Percentiles rank a stretch among this genome's conserved stretches.
These are phyloP conservation scores for Drosophila lini DNA, from an alignment of 1,140 invertebrate species.

Conservation along the genomic window DNA sequence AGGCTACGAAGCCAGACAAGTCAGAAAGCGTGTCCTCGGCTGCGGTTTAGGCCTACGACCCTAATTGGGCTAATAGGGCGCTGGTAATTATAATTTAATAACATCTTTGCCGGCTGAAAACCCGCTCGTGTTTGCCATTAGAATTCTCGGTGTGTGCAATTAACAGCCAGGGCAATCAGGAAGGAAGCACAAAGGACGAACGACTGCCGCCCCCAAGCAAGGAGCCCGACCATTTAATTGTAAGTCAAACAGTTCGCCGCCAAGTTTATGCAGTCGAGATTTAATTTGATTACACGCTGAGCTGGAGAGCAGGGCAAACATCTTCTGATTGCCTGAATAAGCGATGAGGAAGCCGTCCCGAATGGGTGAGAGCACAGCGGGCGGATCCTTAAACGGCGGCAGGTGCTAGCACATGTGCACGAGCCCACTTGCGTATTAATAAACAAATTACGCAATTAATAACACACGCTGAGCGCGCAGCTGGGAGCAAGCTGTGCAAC, in stretches of 20 bases:
- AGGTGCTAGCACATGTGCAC: conserved; percentile 28
- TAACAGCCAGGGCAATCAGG: conserved; percentile 41
- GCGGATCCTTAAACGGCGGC: not conserved
- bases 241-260: conserved; percentile 64
- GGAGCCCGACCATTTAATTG: conserved; percentile 56
- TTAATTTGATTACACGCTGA: conserved; percentile 65
- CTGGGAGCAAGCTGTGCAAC: conserved; percentile 67
- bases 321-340: conserved; percentile 50
- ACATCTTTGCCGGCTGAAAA: conserved; percentile 23
- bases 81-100: conserved; percentile 82
- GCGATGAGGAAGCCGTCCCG: conserved; percentile 23
- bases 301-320: conserved; percentile 36
- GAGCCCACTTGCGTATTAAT: conserved; percentile 65
- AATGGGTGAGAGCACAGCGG: conserved; percentile 1
- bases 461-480: conserved; percentile 74
- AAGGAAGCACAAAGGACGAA: conserved; percentile 10
- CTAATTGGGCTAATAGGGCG: conserved; percentile 73
- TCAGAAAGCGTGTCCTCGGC: conserved; percentile 28
- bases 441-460: conserved; percentile 80
- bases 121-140: conserved; percentile 72
- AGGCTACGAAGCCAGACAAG: conserved; percentile 25
- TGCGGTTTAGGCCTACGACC: conserved; percentile 43
- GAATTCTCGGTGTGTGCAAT: conserved; percentile 63
- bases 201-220: conserved; percentile 14
- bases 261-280: conserved; percentile 46